Conservation (phyloP, 2,888 invertebrate genomes). For the Acleris literana region DNA sequence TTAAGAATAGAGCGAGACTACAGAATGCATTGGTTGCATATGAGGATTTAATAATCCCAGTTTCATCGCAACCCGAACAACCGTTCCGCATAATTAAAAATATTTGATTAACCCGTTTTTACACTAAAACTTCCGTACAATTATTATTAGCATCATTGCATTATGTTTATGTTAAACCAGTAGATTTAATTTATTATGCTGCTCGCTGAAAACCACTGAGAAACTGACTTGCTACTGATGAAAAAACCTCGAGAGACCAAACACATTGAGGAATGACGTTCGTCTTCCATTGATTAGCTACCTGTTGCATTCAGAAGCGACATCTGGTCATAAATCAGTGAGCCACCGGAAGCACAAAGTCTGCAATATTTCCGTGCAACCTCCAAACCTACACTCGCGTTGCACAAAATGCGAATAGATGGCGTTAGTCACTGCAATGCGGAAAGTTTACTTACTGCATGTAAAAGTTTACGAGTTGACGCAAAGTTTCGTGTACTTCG, state of each 20-base stretch:
- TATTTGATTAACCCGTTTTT: no score
- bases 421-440: slow-evolving; percentile 26
- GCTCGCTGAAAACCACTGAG: no score
- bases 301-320: slow-evolving; percentile 14
- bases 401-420: slow-evolving; percentile 12
- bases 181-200: no score
- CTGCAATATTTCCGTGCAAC: slow-evolving; percentile 2
- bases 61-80: no score
- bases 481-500: slow-evolving; percentile 10
- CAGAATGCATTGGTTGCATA: no score
- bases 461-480: slow-evolving; percentile 7
- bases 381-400: neutral
- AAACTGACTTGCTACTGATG: no score
- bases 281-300: neutral
- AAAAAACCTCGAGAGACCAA: neutral
- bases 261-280: neutral
- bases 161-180: no score
- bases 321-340: slow-evolving; percentile 9
- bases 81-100: no score
- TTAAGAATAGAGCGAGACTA: no score
- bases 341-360: neutral
- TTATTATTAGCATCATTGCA: no score
- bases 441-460: slow-evolving; percentile 28
- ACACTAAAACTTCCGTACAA: no score
- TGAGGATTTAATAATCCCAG: no score